Conservation (phyloP, 1,140 invertebrate species). For the Melipona quadrifasciata region DNA sequence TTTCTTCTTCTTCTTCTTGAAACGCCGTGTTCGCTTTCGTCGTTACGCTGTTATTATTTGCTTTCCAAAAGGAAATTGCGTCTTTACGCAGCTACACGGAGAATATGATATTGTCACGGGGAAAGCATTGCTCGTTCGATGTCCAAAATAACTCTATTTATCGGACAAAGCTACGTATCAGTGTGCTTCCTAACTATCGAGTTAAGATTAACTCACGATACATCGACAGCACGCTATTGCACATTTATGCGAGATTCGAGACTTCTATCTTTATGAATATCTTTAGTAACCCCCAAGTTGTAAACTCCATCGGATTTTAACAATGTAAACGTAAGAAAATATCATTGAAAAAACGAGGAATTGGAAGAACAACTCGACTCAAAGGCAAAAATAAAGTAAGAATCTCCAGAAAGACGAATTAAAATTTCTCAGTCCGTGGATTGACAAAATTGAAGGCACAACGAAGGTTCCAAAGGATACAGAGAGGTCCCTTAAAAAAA, state of each 20-base stretch:
- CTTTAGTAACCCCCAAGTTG: not conserved
- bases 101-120: constrained; percentile 1
- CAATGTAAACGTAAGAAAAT: no score
- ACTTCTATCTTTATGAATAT: not conserved
- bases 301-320: not conserved
- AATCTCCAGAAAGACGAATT: not conserved
- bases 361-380: not conserved
- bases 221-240: not conserved
- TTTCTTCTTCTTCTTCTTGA: not conserved
- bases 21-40: constrained; percentile 40
- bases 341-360: no score
- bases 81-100: not conserved
- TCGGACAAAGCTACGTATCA: not conserved
- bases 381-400: not conserved
- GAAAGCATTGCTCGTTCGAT: constrained; percentile 19
- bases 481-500: no score
- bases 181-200: not conserved
- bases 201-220: not conserved
- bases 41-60: constrained; percentile 46
- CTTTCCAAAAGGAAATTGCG: constrained; percentile 47
- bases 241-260: not conserved
- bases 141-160: not conserved
- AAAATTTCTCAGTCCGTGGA: no score
- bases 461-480: no score
- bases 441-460: no score